A percentile compares a stretch with the other conserved stretches of the same genome.
phyloP scores from a whole-genome alignment of 1,140 invertebrate genomes.

The Drosophila melanogaster region DNA sequence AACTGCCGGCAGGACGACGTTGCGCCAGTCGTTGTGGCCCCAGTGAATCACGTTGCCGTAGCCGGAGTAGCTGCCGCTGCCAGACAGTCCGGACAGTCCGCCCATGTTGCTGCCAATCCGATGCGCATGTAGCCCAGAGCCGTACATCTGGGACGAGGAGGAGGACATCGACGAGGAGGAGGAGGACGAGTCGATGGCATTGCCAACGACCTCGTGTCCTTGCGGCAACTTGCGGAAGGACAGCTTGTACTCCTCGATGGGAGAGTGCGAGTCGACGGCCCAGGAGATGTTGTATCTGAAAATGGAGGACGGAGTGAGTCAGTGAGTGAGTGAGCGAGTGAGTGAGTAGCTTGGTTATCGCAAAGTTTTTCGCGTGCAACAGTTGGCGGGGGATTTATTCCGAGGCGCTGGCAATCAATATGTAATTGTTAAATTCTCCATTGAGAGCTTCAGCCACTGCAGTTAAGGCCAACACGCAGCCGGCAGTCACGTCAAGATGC shows the following conservation, averaged over 20 bases:
- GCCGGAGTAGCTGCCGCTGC: constrained; percentile 62
- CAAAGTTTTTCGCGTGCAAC: constrained; percentile 65
- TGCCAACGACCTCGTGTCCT: constrained; percentile 84
- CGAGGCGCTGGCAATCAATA: constrained; percentile 66
- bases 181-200: constrained; percentile 84
- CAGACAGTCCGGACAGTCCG: constrained; percentile 27
- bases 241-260: constrained; percentile 88
- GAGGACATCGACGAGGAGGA: constrained; percentile 70
- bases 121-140: constrained; percentile 68
- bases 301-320: neutral
- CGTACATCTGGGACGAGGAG: constrained; percentile 70
- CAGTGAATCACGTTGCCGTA: constrained; percentile 84
- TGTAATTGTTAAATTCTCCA: constrained; percentile 76
- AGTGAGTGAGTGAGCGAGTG: neutral
- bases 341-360: constrained; percentile 38
- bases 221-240: constrained; percentile 87
- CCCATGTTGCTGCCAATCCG: constrained; percentile 67
- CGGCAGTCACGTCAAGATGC: constrained; percentile 16
- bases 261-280: constrained; percentile 88
- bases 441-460: constrained; percentile 18
- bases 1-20: constrained; percentile 87
- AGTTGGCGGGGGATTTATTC: constrained; percentile 68
- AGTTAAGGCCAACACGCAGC: constrained; percentile 45
- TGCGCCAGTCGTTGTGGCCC: constrained; percentile 86
- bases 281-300: constrained; percentile 88